Evolutionary conservation across 2,888 invertebrate genomes (phyloP), one percentile per base, ranked within the genome.

Genomic region (Acleris sparsana): DNA sequence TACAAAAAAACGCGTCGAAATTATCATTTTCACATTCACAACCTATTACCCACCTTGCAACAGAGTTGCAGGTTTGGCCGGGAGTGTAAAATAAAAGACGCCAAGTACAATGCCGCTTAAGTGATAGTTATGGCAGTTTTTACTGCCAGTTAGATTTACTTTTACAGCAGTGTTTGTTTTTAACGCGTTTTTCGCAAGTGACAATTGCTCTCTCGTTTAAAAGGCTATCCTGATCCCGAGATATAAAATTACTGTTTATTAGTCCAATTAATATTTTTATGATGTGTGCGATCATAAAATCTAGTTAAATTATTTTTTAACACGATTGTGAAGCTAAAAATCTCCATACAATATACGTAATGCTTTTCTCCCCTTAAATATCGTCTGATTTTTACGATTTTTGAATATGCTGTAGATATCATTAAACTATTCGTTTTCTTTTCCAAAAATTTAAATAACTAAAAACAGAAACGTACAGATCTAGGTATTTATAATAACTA

Each of bases 111-210:
- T 88, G 82, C 82, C 86, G 85, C 85, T 87, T 91, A 92, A 92
- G 92, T 92, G 92, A 93, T 93, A 93, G 92, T 93, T 92, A 92
- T 92, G 90, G 89, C 89, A 88, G 80, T 87, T 90, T 93, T 93
- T 93, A 93, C 92, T 85, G 93, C 89, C 89, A 89, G 89, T 92
- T 92, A 92, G 91, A 93, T 93, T 93, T 92, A 93, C 92, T 92
- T 93, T 92, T 90, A 93, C 87, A 84, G 85, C 90, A 86, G 83
- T 89, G 89, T 92, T 93, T 92, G 92, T 92, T 93, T n/a, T 92
- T 90, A 91, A 89, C 89, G 87, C 83, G 85, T 82, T 85, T 89
- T 89, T 87, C 83, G 87, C 88, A 81, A 86, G 83, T 84, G 83
- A 82, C 85, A 80, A 85, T 78, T 84, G 85, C 82, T 80, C 82